Conservation (phyloP, 2,797 vertebrate species). For the Chanos chanos region DNA sequence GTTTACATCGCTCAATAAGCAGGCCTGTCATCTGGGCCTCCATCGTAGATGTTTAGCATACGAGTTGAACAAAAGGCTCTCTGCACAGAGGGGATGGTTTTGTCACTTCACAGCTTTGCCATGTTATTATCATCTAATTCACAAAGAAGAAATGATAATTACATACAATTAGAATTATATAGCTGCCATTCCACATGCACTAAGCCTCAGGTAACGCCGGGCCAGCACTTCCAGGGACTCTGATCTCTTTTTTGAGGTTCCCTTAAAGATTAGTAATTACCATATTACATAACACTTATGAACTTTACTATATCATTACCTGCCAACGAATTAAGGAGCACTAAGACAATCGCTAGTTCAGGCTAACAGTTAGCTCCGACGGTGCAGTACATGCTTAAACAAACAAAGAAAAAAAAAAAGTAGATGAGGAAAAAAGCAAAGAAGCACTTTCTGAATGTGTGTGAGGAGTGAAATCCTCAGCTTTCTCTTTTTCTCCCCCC, state of each 20-base stretch:
- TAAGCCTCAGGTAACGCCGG: constrained; percentile 28
- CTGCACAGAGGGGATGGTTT: constrained; percentile 23
- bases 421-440: background rate
- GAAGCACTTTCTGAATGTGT: background rate
- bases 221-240: constrained; percentile 25
- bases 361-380: constrained; percentile 1
- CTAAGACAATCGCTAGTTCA: background rate
- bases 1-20: constrained; percentile 39
- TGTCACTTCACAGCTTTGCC: constrained; percentile 40
- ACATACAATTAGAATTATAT: constrained; percentile 44
- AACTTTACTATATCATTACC: constrained; percentile 39
- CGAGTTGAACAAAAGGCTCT: constrained; percentile 35
- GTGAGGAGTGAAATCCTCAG: background rate
- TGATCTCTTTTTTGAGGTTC: constrained; percentile 12
- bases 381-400: background rate
- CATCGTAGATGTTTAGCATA: constrained; percentile 39
- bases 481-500: background rate
- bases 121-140: constrained; percentile 48
- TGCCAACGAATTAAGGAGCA: constrained; percentile 13
- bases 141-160: constrained; percentile 45
- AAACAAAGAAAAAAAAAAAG: background rate
- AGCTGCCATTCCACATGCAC: constrained; percentile 26
- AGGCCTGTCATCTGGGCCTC: constrained; percentile 38
- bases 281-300: constrained; percentile 36
- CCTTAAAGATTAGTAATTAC: constrained; percentile 26